These are phyloP conservation scores for Epizoanthus scotinus DNA, from an alignment of 92 coral and sea anemone species.

Conservation along the genomic window DNA sequence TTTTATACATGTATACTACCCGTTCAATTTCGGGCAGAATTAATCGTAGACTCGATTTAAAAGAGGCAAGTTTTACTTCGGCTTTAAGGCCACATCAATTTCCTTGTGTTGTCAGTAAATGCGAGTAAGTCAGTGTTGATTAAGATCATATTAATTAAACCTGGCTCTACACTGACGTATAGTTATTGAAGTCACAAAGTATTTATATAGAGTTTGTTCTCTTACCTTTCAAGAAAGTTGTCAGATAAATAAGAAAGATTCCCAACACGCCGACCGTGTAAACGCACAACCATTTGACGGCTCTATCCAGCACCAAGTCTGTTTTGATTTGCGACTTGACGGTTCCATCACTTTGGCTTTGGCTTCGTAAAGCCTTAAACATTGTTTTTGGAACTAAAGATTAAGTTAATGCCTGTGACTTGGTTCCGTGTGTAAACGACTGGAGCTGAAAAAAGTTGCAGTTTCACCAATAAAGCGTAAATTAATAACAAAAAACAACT, in stretches of 20 bases:
- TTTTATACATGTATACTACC: too few relatives aligned
- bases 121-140: too few relatives aligned
- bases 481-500: conserved; percentile 18
- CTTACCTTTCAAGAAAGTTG: conserved; percentile 70
- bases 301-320: conserved; percentile 70
- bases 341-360: background rate
- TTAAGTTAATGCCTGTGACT: background rate
- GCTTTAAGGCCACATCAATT: too few relatives aligned
- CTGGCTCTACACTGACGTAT: background rate
- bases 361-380: conserved; percentile 7
- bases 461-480: conserved; percentile 19
- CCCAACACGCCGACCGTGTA: conserved; percentile 64
- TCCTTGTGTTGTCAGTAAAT: too few relatives aligned
- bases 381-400: conserved; percentile 12
- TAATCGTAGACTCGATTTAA: background rate
- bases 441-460: background rate
- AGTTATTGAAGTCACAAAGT: too few relatives aligned
- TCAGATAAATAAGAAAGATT: conserved; percentile 56
- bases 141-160: too few relatives aligned
- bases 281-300: conserved; percentile 70
- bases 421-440: background rate
- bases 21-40: too few relatives aligned
- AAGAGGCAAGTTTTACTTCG: too few relatives aligned
- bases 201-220: background rate
- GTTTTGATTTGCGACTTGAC: conserved; percentile 42